Base-by-base conservation (phyloP, 1,140 invertebrate genomes). In the Aricia agestis region DNA sequence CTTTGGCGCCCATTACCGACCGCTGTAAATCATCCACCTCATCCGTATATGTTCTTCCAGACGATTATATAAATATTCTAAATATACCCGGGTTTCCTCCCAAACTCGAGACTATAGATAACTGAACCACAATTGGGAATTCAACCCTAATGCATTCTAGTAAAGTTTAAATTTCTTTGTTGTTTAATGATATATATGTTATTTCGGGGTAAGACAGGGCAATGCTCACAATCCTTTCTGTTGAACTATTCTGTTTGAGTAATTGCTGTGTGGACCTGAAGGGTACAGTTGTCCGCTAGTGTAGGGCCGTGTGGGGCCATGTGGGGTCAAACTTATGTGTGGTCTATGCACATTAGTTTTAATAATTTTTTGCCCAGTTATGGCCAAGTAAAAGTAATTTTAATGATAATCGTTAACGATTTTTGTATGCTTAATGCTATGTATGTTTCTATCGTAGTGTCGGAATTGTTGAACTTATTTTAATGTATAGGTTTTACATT, bases 171-270 rank as follows among this genome's bases (percentile, higher is more conserved):
- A 71, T 70, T 80, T 17, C 31, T 61, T 25, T 76, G 63, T 4
- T 15, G 0, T 0, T 0, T 32, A 0, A 2, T 25, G 58, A 31
- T 17, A 66, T 61, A 78, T 82, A 67, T 5, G 72, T 7, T 63
- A 25, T 81, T 82, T 79, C 72, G 68, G 18, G 13, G 6, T 68
- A 71, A 42, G 42, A 65, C 31, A 7, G 11, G 25, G 25, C 66
- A 82, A 81, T 83, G 80, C 86, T 87, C 81, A 88, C 83, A 91
- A 91, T 90, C 89, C 89, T 91, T 91, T 91, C 89, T 91, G 87
- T 88, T 91, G 89, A 91, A 90, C 87, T 89, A 91, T 90, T 91
- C 89, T 90, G 80, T 90, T 90, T 91, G 89, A 91, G 90, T 91
- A 91, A 91, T 91, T 91, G 89, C 84, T 82, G 89, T 82, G 72